Percentiles rank a stretch among this genome's conserved stretches.
phyloP scores from a whole-genome alignment of 1,140 invertebrate species.

The Mylabris phalerata region DNA sequence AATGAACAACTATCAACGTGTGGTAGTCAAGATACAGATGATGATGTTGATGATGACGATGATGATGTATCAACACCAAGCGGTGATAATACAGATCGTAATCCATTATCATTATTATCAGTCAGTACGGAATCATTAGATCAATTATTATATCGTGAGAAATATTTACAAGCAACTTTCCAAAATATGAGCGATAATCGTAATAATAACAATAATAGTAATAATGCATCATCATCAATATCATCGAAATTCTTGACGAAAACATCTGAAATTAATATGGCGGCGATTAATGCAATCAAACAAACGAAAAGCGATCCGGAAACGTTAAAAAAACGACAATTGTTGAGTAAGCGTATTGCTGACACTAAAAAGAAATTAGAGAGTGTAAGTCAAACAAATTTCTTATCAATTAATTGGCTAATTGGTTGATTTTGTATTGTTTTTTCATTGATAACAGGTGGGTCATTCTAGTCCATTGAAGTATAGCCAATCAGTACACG shows the following conservation, averaged over 20 bases:
- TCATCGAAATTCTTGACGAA: slow-evolving; percentile 39
- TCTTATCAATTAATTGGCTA: slow-evolving; percentile 37
- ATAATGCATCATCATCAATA: slow-evolving; percentile 28
- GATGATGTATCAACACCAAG: slow-evolving; percentile 61
- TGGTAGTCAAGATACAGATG: slow-evolving; percentile 69
- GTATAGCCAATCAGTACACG: slow-evolving; percentile 75
- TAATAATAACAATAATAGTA: not conserved
- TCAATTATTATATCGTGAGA: slow-evolving; percentile 57
- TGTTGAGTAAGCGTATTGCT: slow-evolving; percentile 75
- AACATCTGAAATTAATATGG: slow-evolving; percentile 43
- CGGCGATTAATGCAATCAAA: slow-evolving; percentile 51
- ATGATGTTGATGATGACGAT: slow-evolving; percentile 62
- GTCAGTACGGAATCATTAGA: slow-evolving; percentile 72
- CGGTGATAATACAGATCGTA: slow-evolving; percentile 63
- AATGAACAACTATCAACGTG: slow-evolving; percentile 53
- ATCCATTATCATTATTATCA: slow-evolving; percentile 54
- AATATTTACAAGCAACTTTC: slow-evolving; percentile 70
- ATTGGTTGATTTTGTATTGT: slow-evolving; percentile 58
- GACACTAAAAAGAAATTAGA: slow-evolving; percentile 83
- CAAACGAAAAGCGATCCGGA: slow-evolving; percentile 53
- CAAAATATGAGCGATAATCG: slow-evolving; percentile 59
- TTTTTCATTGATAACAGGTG: slow-evolving; percentile 48
- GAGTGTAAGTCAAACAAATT: slow-evolving; percentile 58
- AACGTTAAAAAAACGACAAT: slow-evolving; percentile 68
- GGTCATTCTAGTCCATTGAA: slow-evolving; percentile 68